Conservation (phyloP, 2,888 invertebrate species). For the Athripsodes cinereus region DNA sequence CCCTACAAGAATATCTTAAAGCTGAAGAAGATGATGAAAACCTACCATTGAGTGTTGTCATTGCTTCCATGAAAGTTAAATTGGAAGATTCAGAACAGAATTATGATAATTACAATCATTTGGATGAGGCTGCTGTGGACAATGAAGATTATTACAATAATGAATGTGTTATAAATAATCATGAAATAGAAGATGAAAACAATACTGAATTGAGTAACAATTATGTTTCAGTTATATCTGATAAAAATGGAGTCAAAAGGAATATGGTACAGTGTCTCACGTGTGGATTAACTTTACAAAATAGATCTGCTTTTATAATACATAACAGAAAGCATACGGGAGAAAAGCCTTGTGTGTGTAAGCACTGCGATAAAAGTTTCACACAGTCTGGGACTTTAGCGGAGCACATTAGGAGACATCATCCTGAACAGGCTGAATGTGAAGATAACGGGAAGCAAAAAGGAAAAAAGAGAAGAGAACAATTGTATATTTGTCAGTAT, state of each 20-base stretch:
- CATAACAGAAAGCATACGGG: slow-evolving; percentile 22
- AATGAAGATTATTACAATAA: neutral
- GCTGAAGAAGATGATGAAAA: slow-evolving; percentile 12
- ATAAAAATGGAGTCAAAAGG: slow-evolving; percentile 10
- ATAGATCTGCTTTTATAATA: slow-evolving; percentile 16
- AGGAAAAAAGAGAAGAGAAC: slow-evolving; percentile 5
- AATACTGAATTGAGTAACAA: neutral
- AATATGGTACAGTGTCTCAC: slow-evolving; percentile 13
- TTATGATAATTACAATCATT: slow-evolving; percentile 8
- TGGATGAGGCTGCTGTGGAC: neutral
- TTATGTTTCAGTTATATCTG: slow-evolving; percentile 3
- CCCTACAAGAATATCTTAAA: neutral
- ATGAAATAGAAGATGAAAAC: neutral
- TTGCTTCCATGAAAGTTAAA: slow-evolving; percentile 4
- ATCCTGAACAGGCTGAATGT: neutral
- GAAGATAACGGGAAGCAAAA: slow-evolving; percentile 7
- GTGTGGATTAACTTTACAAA: slow-evolving; percentile 14
- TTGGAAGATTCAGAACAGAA: neutral
- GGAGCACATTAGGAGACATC: slow-evolving; percentile 17
- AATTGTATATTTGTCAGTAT: slow-evolving; percentile 34
- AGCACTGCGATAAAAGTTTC: slow-evolving; percentile 16
- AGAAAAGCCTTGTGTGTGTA: slow-evolving; percentile 17
- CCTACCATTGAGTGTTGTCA: slow-evolving; percentile 9
- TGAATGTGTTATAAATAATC: neutral
- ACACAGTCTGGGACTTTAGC: slow-evolving; percentile 14